phyloP scores from a whole-genome alignment of 2,113 vertebrate species.

The Melanocharis versteri region DNA sequence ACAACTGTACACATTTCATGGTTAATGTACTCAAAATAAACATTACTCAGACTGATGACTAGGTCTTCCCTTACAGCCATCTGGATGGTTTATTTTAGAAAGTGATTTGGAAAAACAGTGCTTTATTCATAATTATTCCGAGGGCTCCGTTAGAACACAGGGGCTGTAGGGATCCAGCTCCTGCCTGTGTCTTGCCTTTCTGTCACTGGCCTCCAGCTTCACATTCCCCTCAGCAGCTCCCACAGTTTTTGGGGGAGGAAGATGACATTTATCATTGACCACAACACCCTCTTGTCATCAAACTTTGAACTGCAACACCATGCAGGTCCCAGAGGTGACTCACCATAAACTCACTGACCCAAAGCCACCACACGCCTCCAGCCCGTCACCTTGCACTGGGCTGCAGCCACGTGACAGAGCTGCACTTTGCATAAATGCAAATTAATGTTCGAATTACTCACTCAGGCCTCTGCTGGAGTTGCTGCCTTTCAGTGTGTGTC shows the following conservation, averaged over 20 bases:
- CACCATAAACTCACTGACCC: neutral
- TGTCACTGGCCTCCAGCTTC: neutral
- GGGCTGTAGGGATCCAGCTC: neutral
- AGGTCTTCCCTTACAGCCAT: slow-evolving; percentile 16
- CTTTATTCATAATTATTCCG: neutral
- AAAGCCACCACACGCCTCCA: neutral
- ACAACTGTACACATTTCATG: neutral
- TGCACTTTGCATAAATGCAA: neutral
- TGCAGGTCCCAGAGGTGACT: neutral
- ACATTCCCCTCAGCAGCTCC: neutral
- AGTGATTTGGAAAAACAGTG: neutral
- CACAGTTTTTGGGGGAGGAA: neutral
- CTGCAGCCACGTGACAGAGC: neutral
- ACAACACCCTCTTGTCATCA: neutral
- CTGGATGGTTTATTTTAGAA: slow-evolving; percentile 41
- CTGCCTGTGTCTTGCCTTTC: neutral
- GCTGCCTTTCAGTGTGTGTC: neutral
- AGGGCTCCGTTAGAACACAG: rapidly evolving
- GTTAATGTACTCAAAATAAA: neutral
- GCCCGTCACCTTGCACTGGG: neutral
- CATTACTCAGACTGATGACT: slow-evolving; percentile 23
- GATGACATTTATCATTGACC: neutral
- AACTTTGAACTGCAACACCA: neutral
- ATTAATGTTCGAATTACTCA: neutral
- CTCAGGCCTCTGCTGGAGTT: neutral